These are phyloP conservation scores for Macrostomum lignano DNA, from an alignment of 1,140 invertebrate species.

Conservation along the genomic window DNA sequence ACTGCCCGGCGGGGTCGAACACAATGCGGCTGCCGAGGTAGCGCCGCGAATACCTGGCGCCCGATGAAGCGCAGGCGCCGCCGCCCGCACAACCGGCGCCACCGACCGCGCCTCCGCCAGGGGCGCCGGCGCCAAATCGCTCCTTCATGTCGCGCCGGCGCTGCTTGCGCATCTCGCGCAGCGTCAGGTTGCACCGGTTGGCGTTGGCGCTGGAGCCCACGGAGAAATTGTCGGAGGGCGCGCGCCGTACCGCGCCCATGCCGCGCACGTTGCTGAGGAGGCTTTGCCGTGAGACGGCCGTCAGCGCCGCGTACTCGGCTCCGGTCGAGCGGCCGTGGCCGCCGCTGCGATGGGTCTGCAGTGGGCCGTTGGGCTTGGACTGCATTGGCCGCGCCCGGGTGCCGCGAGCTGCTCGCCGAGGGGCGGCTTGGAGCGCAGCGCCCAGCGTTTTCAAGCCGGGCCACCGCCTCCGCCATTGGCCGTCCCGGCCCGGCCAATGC, in stretches of 20 bases:
- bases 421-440: too few species aligned
- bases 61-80: slow-evolving; percentile 13
- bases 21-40: slow-evolving; percentile 14
- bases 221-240: slow-evolving; percentile 14
- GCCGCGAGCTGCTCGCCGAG: too few species aligned
- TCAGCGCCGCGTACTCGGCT: too few species aligned
- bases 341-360: too few species aligned
- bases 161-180: slow-evolving; percentile 15
- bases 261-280: background rate
- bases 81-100: slow-evolving; percentile 12
- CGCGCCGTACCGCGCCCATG: slow-evolving; percentile 17
- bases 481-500: too few species aligned
- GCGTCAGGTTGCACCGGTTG: slow-evolving; percentile 14
- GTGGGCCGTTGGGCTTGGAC: too few species aligned
- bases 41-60: slow-evolving; percentile 13
- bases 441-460: too few species aligned
- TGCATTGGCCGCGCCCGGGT: too few species aligned
- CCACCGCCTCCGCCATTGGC: too few species aligned
- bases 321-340: too few species aligned
- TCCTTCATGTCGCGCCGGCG: slow-evolving; percentile 20
- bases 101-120: slow-evolving; percentile 3
- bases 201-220: slow-evolving; percentile 17
- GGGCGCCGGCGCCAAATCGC: slow-evolving; percentile 12
- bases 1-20: slow-evolving; percentile 26
- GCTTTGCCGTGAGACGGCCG: too few species aligned